Evolutionary conservation across 1,140 invertebrate species (phyloP).

Genomic region (Andricus grossulariae): DNA sequence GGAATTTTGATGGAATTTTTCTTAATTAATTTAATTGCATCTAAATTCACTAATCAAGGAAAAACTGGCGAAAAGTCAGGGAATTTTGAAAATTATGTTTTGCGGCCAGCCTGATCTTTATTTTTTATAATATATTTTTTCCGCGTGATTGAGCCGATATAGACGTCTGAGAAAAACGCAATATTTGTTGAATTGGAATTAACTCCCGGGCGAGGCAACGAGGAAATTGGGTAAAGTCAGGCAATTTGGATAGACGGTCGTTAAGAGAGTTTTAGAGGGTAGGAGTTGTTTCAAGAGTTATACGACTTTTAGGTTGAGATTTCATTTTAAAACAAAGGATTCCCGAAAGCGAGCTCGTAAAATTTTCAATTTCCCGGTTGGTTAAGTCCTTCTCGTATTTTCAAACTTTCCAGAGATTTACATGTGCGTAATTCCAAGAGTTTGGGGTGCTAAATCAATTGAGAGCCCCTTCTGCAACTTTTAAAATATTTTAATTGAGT

Average conservation of each 20-base stretch:
- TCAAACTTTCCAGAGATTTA: conserved; percentile 25
- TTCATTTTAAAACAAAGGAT: conserved; percentile 32
- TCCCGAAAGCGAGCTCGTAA: conserved; percentile 23
- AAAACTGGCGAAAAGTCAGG: no score
- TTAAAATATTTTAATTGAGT: neutral
- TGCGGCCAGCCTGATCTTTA: no score
- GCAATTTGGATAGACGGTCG: conserved; percentile 22
- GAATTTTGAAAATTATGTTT: no score
- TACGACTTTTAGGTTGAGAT: conserved; percentile 26
- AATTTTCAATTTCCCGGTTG: conserved; percentile 29
- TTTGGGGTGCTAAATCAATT: conserved; percentile 16
- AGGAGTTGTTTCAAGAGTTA: conserved; percentile 22
- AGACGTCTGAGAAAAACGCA: neutral
- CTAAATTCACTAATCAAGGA: no score
- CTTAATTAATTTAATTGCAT: no score
- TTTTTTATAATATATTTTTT: neutral
- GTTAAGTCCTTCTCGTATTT: neutral
- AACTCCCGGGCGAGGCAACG: neutral
- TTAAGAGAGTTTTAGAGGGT: conserved; percentile 29
- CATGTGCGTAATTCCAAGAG: conserved; percentile 26
- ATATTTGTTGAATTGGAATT: neutral
- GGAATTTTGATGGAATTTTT: no score
- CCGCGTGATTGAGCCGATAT: neutral
- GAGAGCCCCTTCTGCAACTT: neutral
- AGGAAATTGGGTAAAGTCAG: conserved; percentile 24